Conservation (phyloP, 2,888 invertebrate species). For the Epinotia brunnichana region DNA sequence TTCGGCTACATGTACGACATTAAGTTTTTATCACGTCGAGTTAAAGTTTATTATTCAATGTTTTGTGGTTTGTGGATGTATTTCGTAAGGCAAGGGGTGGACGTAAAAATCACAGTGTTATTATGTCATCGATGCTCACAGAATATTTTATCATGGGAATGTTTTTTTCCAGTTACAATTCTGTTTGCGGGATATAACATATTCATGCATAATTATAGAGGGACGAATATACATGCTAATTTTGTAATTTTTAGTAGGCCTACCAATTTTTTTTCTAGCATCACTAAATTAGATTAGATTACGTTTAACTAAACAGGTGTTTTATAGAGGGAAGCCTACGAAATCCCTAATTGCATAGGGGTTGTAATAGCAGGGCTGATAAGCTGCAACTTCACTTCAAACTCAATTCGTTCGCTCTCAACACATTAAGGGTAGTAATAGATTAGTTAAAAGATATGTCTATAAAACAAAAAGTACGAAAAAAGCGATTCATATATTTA, state of each 20-base stretch:
- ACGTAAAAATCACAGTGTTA: conserved; percentile 58
- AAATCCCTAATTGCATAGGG: background rate
- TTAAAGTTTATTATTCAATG: conserved; percentile 60
- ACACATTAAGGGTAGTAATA: background rate
- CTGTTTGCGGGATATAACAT: conserved; percentile 4
- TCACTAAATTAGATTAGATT: background rate
- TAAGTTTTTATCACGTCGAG: conserved; percentile 54
- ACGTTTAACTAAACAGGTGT: conserved; percentile 6
- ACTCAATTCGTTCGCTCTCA: background rate
- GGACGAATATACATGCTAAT: background rate
- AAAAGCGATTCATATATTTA: too few species aligned
- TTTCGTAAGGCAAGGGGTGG: conserved; percentile 51
- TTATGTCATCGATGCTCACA: conserved; percentile 64
- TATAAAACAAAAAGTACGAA: too few species aligned
- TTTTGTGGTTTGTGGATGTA: conserved; percentile 38
- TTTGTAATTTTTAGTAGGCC: background rate
- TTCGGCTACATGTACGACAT: conserved; percentile 52
- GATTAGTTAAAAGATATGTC: background rate
- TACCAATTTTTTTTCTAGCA: too few species aligned
- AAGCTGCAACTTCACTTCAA: conserved; percentile 16
- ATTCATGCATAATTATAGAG: conserved; percentile 2
- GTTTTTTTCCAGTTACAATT: conserved; percentile 9
- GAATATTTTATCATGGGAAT: conserved; percentile 25
- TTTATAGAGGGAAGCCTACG: conserved; percentile 2
- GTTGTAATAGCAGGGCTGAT: background rate